A percentile compares a stretch with the other conserved stretches of the same genome.
Conservation (phyloP, 2,888 invertebrate species). For the Mantis religiosa region DNA sequence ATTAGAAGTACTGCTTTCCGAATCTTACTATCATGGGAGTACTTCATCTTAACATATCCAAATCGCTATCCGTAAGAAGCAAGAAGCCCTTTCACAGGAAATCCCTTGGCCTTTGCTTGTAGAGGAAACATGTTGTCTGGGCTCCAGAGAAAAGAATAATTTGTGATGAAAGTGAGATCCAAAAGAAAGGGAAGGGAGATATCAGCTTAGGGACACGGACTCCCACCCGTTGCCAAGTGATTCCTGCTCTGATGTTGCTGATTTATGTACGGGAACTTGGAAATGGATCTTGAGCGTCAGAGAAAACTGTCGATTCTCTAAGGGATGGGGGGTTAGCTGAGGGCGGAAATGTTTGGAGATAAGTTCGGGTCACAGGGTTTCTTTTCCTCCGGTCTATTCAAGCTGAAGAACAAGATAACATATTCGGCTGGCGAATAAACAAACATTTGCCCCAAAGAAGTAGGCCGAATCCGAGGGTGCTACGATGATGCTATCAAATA, state of each 20-base stretch:
- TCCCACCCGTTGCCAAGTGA: neutral
- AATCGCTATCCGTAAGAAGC: no score
- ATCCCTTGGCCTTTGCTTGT: neutral
- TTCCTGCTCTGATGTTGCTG: neutral
- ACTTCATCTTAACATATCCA: no score
- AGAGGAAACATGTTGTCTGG: neutral
- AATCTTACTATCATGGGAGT: no score
- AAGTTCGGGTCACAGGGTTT: neutral
- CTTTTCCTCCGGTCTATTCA: neutral
- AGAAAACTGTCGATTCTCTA: neutral
- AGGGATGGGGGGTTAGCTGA: neutral
- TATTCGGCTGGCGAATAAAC: neutral
- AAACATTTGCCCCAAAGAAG: neutral
- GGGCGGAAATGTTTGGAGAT: neutral
- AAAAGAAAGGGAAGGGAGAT: neutral
- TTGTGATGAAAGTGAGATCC: neutral
- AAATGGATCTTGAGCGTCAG: neutral
- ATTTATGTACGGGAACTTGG: neutral
- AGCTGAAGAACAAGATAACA: neutral
- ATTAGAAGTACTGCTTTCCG: no score
- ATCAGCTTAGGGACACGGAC: neutral
- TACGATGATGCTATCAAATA: no score
- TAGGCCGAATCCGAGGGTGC: neutral
- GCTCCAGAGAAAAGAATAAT: neutral
- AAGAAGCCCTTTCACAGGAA: neutral